Evolutionary conservation across 2,113 vertebrate genomes (phyloP).

Genomic region (Myotis yumanensis): DNA sequence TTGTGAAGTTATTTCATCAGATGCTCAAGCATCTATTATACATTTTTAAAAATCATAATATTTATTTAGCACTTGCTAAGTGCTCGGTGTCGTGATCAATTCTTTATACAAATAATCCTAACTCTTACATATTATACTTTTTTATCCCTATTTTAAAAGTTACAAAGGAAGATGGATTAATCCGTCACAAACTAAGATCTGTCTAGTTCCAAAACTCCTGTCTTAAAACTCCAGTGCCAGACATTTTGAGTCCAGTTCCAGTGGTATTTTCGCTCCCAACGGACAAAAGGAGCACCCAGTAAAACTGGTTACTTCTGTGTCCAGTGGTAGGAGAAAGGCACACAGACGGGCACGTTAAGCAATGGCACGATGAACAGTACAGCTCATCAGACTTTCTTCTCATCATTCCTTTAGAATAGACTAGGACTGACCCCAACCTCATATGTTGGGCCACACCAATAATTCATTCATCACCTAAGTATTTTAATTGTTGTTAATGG

Average conservation of each 20-base stretch:
- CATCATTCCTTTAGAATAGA: neutral
- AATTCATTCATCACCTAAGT: neutral
- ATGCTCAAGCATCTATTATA: neutral
- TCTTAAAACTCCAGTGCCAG: neutral
- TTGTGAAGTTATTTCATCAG: neutral
- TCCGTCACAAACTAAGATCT: neutral
- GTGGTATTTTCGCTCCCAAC: neutral
- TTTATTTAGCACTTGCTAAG: neutral
- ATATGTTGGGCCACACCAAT: neutral
- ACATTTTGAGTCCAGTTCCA: neutral
- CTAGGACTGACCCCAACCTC: neutral
- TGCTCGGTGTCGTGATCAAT: neutral
- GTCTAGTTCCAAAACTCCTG: neutral
- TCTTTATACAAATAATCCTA: neutral
- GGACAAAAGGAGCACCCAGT: neutral
- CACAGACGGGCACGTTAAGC: too few species aligned
- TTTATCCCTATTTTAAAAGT: neutral
- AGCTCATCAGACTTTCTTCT: neutral
- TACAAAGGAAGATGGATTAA: neutral
- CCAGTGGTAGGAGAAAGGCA: neutral
- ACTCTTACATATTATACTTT: neutral
- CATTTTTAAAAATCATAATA: neutral
- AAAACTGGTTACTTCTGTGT: neutral
- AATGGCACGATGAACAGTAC: neutral
- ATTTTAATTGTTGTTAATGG: neutral